Base-by-base conservation (phyloP, 2,888 invertebrate species). In the Fragum sueziense region DNA sequence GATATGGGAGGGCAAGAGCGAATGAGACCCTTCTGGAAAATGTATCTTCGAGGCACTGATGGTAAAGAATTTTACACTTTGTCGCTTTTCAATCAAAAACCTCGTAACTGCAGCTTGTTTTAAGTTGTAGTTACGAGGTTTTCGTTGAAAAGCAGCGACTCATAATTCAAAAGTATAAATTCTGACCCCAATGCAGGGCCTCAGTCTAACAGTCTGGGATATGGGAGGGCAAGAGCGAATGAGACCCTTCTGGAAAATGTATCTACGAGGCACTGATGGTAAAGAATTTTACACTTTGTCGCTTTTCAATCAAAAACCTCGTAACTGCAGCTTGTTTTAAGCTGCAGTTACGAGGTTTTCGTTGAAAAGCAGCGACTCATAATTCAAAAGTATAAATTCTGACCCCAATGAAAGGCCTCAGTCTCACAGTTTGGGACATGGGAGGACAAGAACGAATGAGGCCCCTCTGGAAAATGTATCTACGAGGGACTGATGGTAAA, bases 261-360 rank as follows among this genome's bases (percentile, higher is more conserved):
- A 93, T 81, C 92, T 86, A 72, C 82, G 88, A 47, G 90, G 91
- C 74, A 81, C 90, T 0, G 86, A 91, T 84, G 92, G 92, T 90
- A 82, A 67, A n/a, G n/a, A n/a, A n/a, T n/a, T n/a, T n/a, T 92
- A 31, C 92, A 92, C 0, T 93, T 93, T 7, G 91, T 93, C 31
- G 93, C 93, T 3, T 93, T 93, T 82, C 92, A 93, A 83, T 92
- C 92, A n/a, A n/a, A n/a, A n/a, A n/a, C n/a, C n/a, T n/a, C n/a
- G n/a, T n/a, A n/a, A n/a, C n/a, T n/a, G n/a, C n/a, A n/a, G n/a
- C n/a, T n/a, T n/a, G n/a, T n/a, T n/a, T n/a, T n/a, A n/a, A n/a
- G n/a, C n/a, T n/a, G n/a, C n/a, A n/a, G n/a, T n/a, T n/a, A n/a
- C n/a, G n/a, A n/a, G n/a, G n/a, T n/a, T n/a, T n/a, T n/a, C n/a